A percentile compares a stretch with the other conserved stretches of the same genome.
phyloP scores from a whole-genome alignment of 2,113 vertebrate species.

The Narcine bancroftii region DNA sequence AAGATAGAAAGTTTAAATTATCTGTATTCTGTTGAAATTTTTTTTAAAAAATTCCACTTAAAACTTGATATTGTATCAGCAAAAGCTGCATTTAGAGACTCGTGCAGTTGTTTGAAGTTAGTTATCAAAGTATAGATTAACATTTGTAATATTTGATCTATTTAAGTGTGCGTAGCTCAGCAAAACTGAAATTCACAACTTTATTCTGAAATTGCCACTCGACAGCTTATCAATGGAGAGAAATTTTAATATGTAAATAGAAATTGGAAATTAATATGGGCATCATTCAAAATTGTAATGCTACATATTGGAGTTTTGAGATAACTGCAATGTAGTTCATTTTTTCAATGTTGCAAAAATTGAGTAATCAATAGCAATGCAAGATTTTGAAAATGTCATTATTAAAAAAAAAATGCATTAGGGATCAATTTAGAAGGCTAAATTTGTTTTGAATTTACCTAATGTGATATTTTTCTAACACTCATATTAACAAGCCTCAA shows the following conservation, averaged over 20 bases:
- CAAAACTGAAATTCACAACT: background rate
- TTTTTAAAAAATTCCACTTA: background rate
- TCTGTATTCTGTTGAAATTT: background rate
- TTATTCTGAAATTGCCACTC: background rate
- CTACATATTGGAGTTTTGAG: background rate
- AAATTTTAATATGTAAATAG: conserved; percentile 14
- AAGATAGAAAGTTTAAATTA: background rate
- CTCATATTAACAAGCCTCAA: no score
- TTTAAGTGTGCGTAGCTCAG: background rate
- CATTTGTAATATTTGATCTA: background rate
- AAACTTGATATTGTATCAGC: background rate
- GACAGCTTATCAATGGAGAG: background rate
- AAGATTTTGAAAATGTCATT: background rate
- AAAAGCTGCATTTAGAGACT: background rate
- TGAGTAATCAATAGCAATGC: background rate
- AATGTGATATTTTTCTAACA: no score
- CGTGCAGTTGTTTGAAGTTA: no score
- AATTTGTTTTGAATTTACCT: no score
- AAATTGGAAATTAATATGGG: background rate
- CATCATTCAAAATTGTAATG: conserved; percentile 1
- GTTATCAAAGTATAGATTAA: background rate
- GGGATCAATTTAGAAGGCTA: background rate
- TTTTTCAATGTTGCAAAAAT: background rate
- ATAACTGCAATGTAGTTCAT: conserved; percentile 15
- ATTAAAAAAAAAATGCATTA: background rate